Conservation (phyloP, 2,888 invertebrate species). For the Papilio demoleus region DNA sequence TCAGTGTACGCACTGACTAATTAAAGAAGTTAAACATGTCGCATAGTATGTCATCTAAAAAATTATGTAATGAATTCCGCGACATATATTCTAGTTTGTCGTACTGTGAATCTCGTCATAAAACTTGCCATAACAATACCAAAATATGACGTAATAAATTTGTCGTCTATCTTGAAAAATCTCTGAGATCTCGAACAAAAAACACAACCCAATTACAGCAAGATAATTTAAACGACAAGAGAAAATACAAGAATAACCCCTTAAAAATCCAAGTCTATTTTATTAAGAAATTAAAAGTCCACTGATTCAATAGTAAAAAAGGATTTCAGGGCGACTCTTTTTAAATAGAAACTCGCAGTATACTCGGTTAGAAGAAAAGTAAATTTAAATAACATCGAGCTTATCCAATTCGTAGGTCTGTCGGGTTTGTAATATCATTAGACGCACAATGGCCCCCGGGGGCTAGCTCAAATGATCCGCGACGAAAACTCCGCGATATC, state of each 20-base stretch:
- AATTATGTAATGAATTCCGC: no score
- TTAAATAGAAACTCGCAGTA: slow-evolving; percentile 55
- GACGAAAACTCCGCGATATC: slow-evolving; percentile 70
- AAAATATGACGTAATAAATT: neutral
- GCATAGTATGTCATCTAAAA: no score
- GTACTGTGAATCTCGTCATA: no score
- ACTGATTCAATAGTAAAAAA: slow-evolving; percentile 58
- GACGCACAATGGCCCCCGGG: slow-evolving; percentile 62
- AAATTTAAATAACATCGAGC: slow-evolving; percentile 61
- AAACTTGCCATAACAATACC: no score
- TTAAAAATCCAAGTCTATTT: slow-evolving; percentile 56
- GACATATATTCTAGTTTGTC: no score
- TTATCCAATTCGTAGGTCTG: slow-evolving; percentile 63
- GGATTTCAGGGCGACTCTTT: slow-evolving; percentile 55
- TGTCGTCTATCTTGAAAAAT: slow-evolving; percentile 15
- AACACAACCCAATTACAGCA: slow-evolving; percentile 50
- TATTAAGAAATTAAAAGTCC: slow-evolving; percentile 64
- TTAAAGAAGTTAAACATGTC: no score
- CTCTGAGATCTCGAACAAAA: slow-evolving; percentile 40
- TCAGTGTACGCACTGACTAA: no score
- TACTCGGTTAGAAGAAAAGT: slow-evolving; percentile 61
- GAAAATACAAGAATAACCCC: slow-evolving; percentile 60
- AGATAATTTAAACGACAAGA: slow-evolving; percentile 54
- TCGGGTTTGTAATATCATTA: slow-evolving; percentile 68
- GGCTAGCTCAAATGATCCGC: slow-evolving; percentile 68